These are phyloP conservation scores for Zonitis immaculata DNA, from an alignment of 2,888 invertebrate species.

Conservation along the genomic window DNA sequence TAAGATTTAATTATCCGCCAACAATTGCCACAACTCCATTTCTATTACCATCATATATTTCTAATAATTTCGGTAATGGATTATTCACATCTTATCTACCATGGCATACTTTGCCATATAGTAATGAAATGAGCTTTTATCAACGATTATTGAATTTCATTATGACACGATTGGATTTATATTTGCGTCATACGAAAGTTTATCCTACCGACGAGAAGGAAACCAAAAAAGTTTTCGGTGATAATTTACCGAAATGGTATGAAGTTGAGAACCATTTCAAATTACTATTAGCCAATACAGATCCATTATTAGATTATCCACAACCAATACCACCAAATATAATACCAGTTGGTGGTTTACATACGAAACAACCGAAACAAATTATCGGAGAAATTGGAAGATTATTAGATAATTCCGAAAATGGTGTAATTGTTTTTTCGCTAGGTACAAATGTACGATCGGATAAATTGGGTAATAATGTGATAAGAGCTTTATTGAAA, in stretches of 20 bases:
- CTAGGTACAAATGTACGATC: constrained; percentile 42
- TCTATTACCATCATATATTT: constrained; percentile 23
- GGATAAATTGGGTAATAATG: constrained; percentile 31
- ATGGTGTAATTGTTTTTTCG: constrained; percentile 45
- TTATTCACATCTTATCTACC: constrained; percentile 32
- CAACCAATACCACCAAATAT: constrained; percentile 41
- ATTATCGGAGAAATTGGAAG: constrained; percentile 38
- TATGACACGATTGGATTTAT: constrained; percentile 12
- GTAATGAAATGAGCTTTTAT: constrained; percentile 26
- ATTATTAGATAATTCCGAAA: constrained; percentile 37
- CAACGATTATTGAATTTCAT: constrained; percentile 29
- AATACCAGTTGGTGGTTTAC: constrained; percentile 43
- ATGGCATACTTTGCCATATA: constrained; percentile 22
- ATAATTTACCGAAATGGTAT: constrained; percentile 26
- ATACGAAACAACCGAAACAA: constrained; percentile 30
- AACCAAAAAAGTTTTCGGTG: constrained; percentile 29
- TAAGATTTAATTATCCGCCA: constrained; percentile 31
- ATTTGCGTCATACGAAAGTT: too few species aligned
- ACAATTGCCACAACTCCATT: constrained; percentile 20
- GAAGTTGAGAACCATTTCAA: constrained; percentile 31
- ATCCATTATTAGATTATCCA: constrained; percentile 35
- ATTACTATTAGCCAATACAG: constrained; percentile 36
- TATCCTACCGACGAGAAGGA: too few species aligned
- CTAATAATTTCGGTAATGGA: constrained; percentile 28
- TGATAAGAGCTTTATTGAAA: constrained; percentile 31